Base-by-base conservation (phyloP, 2,113 vertebrate species). In the Uria lomvia region DNA sequence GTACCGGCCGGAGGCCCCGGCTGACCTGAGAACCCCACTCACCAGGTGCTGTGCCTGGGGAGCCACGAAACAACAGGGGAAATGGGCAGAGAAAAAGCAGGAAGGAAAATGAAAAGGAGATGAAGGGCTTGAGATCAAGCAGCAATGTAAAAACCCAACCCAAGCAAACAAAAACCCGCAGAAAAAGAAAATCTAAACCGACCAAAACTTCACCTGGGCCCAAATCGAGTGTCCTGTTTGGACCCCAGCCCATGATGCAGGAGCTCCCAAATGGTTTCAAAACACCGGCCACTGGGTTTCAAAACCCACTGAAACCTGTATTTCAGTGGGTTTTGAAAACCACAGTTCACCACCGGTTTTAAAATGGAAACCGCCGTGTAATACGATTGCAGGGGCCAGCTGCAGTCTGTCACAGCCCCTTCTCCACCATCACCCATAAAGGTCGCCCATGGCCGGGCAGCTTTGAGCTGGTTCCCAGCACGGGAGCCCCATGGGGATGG, bases 401-500 rank as follows among this genome's bases (percentile, higher is more conserved):
- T 70, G 62, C 21, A 3, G 1, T 11, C 63, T 38, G 63, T 22
- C 53, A 6, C 68, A 40, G 53, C 53, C 53, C n/a, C 53, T 55
- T n/a, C 59, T 18, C 50, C 82, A 34, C n/a, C 21, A 4, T 1
- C 47, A 16, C 4, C 65, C 43, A 1, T 4, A 16, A 19, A 16
- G 49, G 42, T 29, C 4, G 4, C 63, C 63, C 43, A 4, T 36
- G 1, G 2, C 58, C 9, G 17, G 65, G 43, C 58, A 14, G 29
- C 24, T 36, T 21, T 17, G 52, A 47, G 45, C 56, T 56, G 70
- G 53, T 75, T 62, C 43, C 71, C 77, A 56, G 42, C 26, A 14
- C 3, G 1, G 58, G 36, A 78, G 14, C 58, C n/a, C 34, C 1
- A 0, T 10, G 45, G 67, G n/a, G 55, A 22, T 24, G 36, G 80